These are phyloP conservation scores for Patella caerulea DNA, from an alignment of 2,888 invertebrate species.

Conservation along the genomic window DNA sequence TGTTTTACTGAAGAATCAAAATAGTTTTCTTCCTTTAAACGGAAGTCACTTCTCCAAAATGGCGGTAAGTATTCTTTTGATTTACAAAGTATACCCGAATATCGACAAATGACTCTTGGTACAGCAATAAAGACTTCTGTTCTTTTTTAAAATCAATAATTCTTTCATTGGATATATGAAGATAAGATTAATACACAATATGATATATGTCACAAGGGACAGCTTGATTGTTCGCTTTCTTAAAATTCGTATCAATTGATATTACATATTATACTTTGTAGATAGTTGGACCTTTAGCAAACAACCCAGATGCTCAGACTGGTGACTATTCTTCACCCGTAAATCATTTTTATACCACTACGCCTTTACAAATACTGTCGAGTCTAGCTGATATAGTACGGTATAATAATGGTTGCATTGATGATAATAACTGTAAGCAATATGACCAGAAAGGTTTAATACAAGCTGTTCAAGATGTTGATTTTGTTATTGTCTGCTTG, in stretches of 20 bases:
- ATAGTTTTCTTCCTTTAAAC: slow-evolving; percentile 8
- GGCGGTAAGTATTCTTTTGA: slow-evolving; percentile 27
- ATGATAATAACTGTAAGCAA: slow-evolving; percentile 48
- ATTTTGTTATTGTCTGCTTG: slow-evolving; percentile 61
- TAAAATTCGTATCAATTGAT: neutral
- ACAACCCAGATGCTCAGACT: slow-evolving; percentile 53
- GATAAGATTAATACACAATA: too few species aligned
- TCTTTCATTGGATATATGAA: too few species aligned
- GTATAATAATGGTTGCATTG: slow-evolving; percentile 52
- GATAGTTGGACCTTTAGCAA: slow-evolving; percentile 66
- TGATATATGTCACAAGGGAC: too few species aligned
- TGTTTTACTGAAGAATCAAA: slow-evolving; percentile 50
- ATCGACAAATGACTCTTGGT: slow-evolving; percentile 23
- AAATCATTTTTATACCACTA: slow-evolving; percentile 44
- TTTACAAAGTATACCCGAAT: neutral
- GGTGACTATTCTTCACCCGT: slow-evolving; percentile 59
- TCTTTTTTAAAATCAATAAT: too few species aligned
- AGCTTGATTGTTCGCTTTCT: too few species aligned
- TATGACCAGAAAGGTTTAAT: slow-evolving; percentile 47
- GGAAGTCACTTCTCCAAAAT: slow-evolving; percentile 36
- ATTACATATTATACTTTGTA: slow-evolving; percentile 25
- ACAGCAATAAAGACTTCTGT: neutral
- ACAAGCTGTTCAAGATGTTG: slow-evolving; percentile 46
- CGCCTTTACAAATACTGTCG: slow-evolving; percentile 54
- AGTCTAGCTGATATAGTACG: slow-evolving; percentile 42